Evolutionary conservation across 2,797 vertebrate species (phyloP), one percentile per base, ranked within the genome.

Genomic region (Anas capensis): DNA sequence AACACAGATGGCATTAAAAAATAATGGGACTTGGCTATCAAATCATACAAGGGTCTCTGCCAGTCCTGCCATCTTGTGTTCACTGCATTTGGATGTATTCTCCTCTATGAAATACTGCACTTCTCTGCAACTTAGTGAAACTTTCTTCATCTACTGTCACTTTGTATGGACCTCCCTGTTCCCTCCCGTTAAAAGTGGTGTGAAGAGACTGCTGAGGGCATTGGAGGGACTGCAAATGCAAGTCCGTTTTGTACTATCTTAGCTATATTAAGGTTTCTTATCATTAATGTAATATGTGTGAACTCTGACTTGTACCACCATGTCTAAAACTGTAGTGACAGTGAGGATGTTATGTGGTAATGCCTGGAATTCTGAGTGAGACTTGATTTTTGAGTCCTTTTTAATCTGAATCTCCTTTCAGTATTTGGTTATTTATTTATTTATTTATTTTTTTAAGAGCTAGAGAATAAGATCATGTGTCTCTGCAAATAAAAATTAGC

Each of bases 221-320:
- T 53, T 27, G 51, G 64, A 33, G 56, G 40, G 16, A 13, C 31
- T 38, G 68, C 6, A 18, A 16, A 6, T 24, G 51, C 29, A 33
- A 53, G 11, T 10, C 3, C 10, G 18, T 62, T 23, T 76, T 82
- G 34, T 48, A 33, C 10, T 26, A 18, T 26, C 64, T 77, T 77
- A 54, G 29, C 69, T 82, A 34, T 38, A 20, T 29, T 44, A 38
- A 46, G 31, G 18, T 62, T 82, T 70, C 33, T 3, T 3, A 4
- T 9, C 14, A 5, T 54, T 56, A 8, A 4, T 16, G 0, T 4
- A 3, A 12, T 2, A 11, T 33, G 9, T 56, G 10, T 77, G 48
- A 65, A 24, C n/a, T 23, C 2, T 2, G 46, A 18, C 5, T 34
- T 8, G 29, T 11, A 2, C 24, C 18, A 27, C 58, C 53, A 36